Evolutionary conservation across 2,888 invertebrate species (phyloP).

Genomic region (Lysandra coridon): DNA sequence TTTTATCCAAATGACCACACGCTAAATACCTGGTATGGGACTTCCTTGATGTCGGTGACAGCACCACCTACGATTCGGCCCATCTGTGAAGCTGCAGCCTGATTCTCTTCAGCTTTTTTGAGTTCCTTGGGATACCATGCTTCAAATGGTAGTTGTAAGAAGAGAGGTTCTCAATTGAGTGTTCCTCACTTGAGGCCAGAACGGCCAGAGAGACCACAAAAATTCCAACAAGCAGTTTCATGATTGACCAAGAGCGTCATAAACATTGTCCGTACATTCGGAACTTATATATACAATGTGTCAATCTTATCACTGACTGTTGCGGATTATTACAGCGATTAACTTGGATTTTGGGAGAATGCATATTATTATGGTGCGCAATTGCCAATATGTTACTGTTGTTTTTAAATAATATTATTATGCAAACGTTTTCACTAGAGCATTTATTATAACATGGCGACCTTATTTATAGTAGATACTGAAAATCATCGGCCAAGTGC

Average conservation of each 20-base stretch:
- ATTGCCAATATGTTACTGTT: too few relatives aligned
- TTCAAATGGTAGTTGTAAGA: slow-evolving; percentile 52
- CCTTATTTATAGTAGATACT: too few relatives aligned
- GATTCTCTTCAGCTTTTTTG: slow-evolving; percentile 46
- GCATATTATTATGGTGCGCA: neutral
- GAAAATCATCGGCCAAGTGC: too few relatives aligned
- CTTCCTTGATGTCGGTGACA: slow-evolving; percentile 46
- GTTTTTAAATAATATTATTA: too few relatives aligned
- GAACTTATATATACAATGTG: slow-evolving; percentile 16
- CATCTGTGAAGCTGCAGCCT: slow-evolving; percentile 6
- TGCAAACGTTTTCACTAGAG: too few relatives aligned
- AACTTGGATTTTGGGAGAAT: neutral
- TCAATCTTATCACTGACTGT: slow-evolving; percentile 14
- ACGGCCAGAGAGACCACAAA: slow-evolving; percentile 45
- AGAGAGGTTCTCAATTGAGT: slow-evolving; percentile 43
- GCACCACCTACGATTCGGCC: slow-evolving; percentile 55
- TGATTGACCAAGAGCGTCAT: slow-evolving; percentile 27
- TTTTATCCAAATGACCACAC: neutral
- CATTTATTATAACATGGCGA: too few relatives aligned
- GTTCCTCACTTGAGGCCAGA: slow-evolving; percentile 42
- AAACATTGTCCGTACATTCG: neutral
- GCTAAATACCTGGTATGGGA: slow-evolving; percentile 57
- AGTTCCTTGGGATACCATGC: slow-evolving; percentile 54
- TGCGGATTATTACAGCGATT: neutral
- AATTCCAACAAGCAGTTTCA: slow-evolving; percentile 39